Evolutionary conservation across 2,113 vertebrate genomes (phyloP), one percentile per base, ranked within the genome.

Genomic region (Petromus typicus): DNA sequence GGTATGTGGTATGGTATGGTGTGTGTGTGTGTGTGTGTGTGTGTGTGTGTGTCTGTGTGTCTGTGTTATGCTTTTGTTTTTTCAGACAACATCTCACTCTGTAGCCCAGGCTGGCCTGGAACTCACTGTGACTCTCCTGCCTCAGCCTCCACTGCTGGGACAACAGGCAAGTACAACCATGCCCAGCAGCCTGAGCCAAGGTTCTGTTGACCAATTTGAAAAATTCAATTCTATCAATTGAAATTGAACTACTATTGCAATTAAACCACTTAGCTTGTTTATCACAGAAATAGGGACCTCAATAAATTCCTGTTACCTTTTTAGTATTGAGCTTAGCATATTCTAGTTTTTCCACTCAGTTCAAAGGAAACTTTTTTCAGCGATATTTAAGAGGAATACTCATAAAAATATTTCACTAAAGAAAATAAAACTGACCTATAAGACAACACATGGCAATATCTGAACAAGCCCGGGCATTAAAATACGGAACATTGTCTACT

Each of bases 391-490:
- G 12, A 84, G 85, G 7, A 83, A 85, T 34, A 84, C 0, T 40
- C 57, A 48, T 84, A 79, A 87, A 88, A 81, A 34, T 23, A 83
- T 25, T 83, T 96, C 86, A 81, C 20, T 76, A 16, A 81, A 69
- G 7, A 90, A 91, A 93, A 57, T 14, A 89, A 91, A 93, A 34
- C 0, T 76, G 37, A 84, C 59, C 40, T 64, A 51, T 0, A 87
- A 93, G 81, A 84, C 2, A 22, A n/a, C 56, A 43, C 25, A 80
- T 67, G 22, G 73, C 8, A 80, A 27, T 69, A 91, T 79, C 27
- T 91, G 40, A 94, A 91, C 40, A 93, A 64, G 18, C n/a, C n/a
- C n/a, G n/a, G n/a, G n/a, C n/a, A n/a, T n/a, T n/a, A n/a, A n/a
- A n/a, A n/a, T n/a, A n/a, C n/a, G n/a, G n/a, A n/a, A n/a, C n/a